Evolutionary conservation across 2,113 vertebrate species (phyloP), one percentile per base, ranked within the genome.

Genomic region (Ursus arctos): DNA sequence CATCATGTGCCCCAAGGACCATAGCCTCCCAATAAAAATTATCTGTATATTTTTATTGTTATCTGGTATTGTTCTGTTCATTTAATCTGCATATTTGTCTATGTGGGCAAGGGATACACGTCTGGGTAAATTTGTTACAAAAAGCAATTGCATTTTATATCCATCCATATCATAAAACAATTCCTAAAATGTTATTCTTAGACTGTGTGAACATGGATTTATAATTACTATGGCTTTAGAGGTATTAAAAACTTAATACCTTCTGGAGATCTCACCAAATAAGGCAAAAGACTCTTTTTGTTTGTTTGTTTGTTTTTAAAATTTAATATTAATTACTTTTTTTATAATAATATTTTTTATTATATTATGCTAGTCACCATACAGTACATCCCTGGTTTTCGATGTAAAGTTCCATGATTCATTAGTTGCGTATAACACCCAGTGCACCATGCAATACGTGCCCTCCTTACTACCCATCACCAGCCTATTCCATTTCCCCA

Each of bases 1-100:
- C 95, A 96, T 91, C 89, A 43, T 53, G 55, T 95, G 80, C 53
- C 95, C 95, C 77, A 95, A 95, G 76, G 36, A 63, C 93, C 93
- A 16, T 53, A 93, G 47, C 36, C 51, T 90, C 97, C 96, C 94
- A 97, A 26, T 87, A 97, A 97, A 90, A 95, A 87, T 55, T 92
- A 97, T 89, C 91, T 69, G 63, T 22, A 94, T 98, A 77, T 90
- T 96, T 72, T 97, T 96, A 95, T 97, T 57, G 65, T 94, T 97
- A 96, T 97, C 96, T 98, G 92, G 33, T 53, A 2, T 57, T 76
- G 61, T 92, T 76, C 33, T 49, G 22, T 84, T 49, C 51, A 96
- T 97, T 96, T 91, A 94, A 88, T 76, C 28, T 98, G 49, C 77
- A 81, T 94, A 97, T 65, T 98, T 98, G 21, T 92, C 76, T 91